Evolutionary conservation across 64 coral and sea anemone genomes (phyloP), one percentile per base, ranked within the genome.

Genomic region (Montipora cactus): DNA sequence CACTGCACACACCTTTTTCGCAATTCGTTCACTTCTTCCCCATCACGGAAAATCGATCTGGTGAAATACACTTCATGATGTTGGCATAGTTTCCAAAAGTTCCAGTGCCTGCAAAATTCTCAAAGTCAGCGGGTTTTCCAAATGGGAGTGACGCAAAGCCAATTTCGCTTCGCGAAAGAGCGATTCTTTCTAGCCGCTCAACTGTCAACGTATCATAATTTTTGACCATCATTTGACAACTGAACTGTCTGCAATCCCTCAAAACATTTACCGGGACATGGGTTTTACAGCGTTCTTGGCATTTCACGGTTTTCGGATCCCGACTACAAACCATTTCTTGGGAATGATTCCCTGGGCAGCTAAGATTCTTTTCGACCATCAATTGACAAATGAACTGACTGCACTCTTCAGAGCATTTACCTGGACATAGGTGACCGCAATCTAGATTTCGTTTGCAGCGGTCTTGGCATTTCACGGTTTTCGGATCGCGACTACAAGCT

Each of bases 261-360:
- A 5, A 0, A 44, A 14, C 80, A 83, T 14, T 37, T 83, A 11
- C 44, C 5, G 19, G 91, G 80, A 76, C 88, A 90, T 11, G 1
- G 25, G 19, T 90, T 23, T 23, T 23, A 57, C 95, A 96, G 5
- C 50, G 84, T 6, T 90, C 18, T 49, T 58, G 55, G 16, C 95
- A 93, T 22, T 61, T 45, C 45, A 70, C 48, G 50, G 9, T 45
- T 16, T 16, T 61, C 7, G 77, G 70, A 22, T 90, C 72, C 21
- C 49, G 37, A 48, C 11, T 46, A 46, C 95, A 96, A 1, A 13
- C 13, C 13, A 93, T 22, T 28, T 49, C 7, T 61, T 51, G 46
- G 28, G 77, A 59, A 47, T 96, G 95, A 68, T 66, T 87, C 20
- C 86, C 87, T 45, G 57, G 45, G 67, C 76, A 89, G 82, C 20